Percentiles rank a stretch among this genome's conserved stretches.
These are phyloP conservation scores for Montifringilla adamsi DNA, from an alignment of 2,113 vertebrate genomes.

Conservation along the genomic window DNA sequence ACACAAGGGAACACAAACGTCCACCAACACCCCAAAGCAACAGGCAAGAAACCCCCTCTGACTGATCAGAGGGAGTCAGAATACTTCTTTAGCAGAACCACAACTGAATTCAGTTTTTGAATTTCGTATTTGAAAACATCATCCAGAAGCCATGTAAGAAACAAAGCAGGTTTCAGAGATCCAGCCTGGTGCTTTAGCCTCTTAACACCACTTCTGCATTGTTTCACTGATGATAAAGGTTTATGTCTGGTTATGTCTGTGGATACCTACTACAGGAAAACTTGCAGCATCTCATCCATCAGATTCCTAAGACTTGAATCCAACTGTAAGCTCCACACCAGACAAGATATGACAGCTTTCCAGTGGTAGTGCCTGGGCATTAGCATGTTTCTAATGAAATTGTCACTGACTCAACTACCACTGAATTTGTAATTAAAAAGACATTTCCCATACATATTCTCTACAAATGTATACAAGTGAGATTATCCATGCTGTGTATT, in stretches of 20 bases:
- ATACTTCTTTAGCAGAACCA: background rate
- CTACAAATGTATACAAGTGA: background rate
- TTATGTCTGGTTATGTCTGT: background rate
- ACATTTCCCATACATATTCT: background rate
- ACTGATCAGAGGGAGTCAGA: background rate
- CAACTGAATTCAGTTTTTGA: background rate
- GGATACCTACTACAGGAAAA: background rate
- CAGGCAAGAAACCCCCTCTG: background rate
- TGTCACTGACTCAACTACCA: background rate
- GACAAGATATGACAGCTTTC: fast-evolving
- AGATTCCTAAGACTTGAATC: background rate
- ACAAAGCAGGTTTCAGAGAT: background rate
- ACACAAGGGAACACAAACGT: background rate
- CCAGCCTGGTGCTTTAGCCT: background rate
- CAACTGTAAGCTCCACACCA: fast-evolving
- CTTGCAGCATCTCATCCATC: background rate
- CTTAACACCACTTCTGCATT: background rate
- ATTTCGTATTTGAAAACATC: fast-evolving
- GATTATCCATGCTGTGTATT: background rate
- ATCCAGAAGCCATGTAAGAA: background rate
- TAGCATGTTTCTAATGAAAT: background rate
- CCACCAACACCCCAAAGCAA: background rate
- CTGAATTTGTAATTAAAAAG: background rate
- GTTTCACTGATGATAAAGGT: background rate
- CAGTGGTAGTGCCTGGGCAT: background rate